Conservation (phyloP, 2,113 vertebrate species). For the Psilopsiagon aurifrons region DNA sequence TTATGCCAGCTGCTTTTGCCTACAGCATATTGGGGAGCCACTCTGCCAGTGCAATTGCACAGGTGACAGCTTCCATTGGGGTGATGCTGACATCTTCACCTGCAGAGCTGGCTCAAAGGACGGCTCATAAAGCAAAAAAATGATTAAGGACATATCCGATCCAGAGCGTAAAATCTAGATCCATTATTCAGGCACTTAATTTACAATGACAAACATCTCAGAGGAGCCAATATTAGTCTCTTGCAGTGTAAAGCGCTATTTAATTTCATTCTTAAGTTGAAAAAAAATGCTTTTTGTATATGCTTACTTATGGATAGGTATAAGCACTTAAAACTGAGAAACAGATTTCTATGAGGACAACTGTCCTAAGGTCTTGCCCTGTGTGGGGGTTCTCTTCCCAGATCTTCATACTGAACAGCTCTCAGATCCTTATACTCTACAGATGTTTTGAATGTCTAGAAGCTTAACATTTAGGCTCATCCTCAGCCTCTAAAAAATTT, state of each 20-base stretch:
- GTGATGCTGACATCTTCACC: background rate
- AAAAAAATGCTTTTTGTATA: background rate
- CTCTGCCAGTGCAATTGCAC: background rate
- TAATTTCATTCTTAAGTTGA: background rate
- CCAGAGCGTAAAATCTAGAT: background rate
- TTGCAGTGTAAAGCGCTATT: background rate
- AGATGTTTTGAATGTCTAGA: background rate
- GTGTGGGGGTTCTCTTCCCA: background rate
- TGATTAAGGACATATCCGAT: background rate
- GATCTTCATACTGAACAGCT: background rate
- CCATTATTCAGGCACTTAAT: background rate
- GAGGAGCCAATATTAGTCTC: background rate
- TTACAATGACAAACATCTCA: background rate
- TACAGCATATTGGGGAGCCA: fast-evolving
- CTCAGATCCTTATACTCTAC: background rate
- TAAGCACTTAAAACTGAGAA: background rate
- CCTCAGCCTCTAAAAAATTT: background rate
- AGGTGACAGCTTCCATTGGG: background rate
- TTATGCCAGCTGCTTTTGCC: background rate
- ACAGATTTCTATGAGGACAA: background rate
- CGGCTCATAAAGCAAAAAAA: background rate
- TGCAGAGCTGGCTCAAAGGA: background rate
- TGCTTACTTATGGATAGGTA: background rate
- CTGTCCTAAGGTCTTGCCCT: background rate
- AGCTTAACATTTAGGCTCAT: background rate